Evolutionary conservation across 2,888 invertebrate genomes (phyloP), one percentile per base, ranked within the genome.

Genomic region (Abscondita cerata): DNA sequence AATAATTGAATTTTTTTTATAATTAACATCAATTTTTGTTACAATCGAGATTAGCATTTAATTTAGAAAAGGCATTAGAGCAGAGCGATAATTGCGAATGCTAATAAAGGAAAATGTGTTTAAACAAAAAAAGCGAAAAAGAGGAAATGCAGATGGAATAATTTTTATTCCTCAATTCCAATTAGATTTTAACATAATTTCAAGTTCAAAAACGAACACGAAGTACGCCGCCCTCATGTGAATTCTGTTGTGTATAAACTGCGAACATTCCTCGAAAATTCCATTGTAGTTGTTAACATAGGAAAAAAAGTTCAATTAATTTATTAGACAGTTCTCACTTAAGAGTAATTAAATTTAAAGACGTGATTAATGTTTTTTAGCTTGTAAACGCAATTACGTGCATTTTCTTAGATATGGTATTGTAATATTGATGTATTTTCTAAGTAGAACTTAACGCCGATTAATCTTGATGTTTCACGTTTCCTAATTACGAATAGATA

Each of bases 401-500:
- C 18, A 44, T 44, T 44, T 44, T 44, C 44, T 44, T 44, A 44
- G 44, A 44, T 44, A 16, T 44, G 18, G 44, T 44, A 44, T 44
- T 44, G 44, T 44, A 44, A 44, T 44, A 44, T 44, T 44, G 44
- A 44, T 44, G 44, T 44, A 44, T 44, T 44, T 44, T 44, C 18
- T 44, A 44, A 44, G 18, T 44, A 44, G 44, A 44, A 44, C 44
- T 44, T 44, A 44, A 44, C 44, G 44, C 44, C 44, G 54, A 54
- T 54, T 46, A 46, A 54, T 58, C 46, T 52, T 58, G 41, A 34
- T 48, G 40, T 59, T 34, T 9, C 52, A 57, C 53, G 50, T 44
- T 48, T 51, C 52, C 44, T 60, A 44, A 54, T 50, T 53, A 44
- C 44, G 18, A 44, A 54, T 60, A 54, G 48, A 41, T 44, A 58